phyloP scores from a whole-genome alignment of 1,140 invertebrate genomes.

The Drosophila prosaltans region DNA sequence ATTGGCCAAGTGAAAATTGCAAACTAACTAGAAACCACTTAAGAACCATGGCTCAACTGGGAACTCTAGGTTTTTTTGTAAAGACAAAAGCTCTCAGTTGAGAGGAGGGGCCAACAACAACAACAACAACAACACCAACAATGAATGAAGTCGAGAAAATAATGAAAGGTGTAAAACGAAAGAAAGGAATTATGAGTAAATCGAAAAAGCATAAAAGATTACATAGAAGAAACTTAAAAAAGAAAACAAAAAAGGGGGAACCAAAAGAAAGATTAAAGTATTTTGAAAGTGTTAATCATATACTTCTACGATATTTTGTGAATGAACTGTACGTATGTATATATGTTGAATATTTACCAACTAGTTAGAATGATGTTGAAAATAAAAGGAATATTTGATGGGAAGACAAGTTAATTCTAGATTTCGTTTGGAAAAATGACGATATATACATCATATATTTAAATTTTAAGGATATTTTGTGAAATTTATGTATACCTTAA shows the following conservation, averaged over 20 bases:
- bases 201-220: not conserved
- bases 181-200: conserved; percentile 32
- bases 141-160: not conserved
- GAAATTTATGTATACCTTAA: no score
- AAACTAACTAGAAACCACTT: conserved; percentile 78
- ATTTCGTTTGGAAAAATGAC: no score
- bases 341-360: not conserved
- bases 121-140: conserved; percentile 12
- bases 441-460: no score
- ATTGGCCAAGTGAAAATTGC: conserved; percentile 71
- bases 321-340: not conserved
- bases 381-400: no score
- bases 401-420: no score
- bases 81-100: conserved; percentile 44
- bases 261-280: conserved; percentile 1
- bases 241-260: not conserved
- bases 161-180: conserved; percentile 8
- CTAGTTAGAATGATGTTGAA: no score
- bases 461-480: no score
- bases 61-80: conserved; percentile 42
- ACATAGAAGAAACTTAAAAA: not conserved
- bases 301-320: no score
- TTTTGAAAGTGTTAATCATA: not conserved
- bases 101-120: conserved; percentile 1
- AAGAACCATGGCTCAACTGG: conserved; percentile 63